A percentile compares a stretch with the other conserved stretches of the same genome.
phyloP scores from a whole-genome alignment of 2,888 invertebrate genomes.

The Stenichneumon culpator region DNA sequence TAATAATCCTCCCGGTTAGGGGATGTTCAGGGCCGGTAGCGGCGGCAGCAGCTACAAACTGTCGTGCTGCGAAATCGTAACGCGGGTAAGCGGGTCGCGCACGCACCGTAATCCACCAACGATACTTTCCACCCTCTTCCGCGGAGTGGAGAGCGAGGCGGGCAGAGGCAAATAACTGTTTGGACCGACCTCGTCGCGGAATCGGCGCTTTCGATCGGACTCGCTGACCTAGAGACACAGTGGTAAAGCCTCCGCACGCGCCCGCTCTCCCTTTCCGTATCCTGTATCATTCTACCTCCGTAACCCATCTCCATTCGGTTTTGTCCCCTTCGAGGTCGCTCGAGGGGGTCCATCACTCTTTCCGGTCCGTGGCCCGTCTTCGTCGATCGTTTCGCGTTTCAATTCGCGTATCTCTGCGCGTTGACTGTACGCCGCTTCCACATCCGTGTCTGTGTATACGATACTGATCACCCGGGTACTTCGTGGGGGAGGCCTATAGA shows the following conservation, averaged over 20 bases:
- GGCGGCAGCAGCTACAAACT: conserved; percentile 9
- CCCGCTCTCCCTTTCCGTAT: conserved; percentile 19
- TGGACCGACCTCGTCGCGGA: conserved; percentile 53
- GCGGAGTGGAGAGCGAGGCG: conserved; percentile 15
- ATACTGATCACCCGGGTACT: conserved; percentile 28
- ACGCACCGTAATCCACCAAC: conserved; percentile 44
- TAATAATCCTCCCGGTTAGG: conserved; percentile 10
- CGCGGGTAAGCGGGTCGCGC: conserved; percentile 35
- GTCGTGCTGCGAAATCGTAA: conserved; percentile 46
- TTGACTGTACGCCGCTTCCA: conserved; percentile 14
- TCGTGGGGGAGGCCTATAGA: not conserved
- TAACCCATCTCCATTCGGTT: conserved; percentile 14
- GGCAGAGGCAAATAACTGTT: conserved; percentile 44
- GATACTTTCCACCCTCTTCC: not conserved
- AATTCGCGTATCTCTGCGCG: conserved; percentile 42
- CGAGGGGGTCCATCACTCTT: conserved; percentile 14
- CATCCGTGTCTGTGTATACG: conserved; percentile 29
- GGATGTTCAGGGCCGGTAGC: not conserved
- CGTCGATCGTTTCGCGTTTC: conserved; percentile 50
- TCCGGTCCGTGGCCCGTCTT: not conserved
- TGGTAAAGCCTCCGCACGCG: conserved; percentile 16
- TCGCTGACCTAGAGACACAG: conserved; percentile 55
- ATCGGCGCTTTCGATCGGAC: conserved; percentile 54
- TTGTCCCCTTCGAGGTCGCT: conserved; percentile 24
- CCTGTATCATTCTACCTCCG: conserved; percentile 8